phyloP scores from a whole-genome alignment of 2,797 vertebrate genomes.

The Sebastes hubbsi region DNA sequence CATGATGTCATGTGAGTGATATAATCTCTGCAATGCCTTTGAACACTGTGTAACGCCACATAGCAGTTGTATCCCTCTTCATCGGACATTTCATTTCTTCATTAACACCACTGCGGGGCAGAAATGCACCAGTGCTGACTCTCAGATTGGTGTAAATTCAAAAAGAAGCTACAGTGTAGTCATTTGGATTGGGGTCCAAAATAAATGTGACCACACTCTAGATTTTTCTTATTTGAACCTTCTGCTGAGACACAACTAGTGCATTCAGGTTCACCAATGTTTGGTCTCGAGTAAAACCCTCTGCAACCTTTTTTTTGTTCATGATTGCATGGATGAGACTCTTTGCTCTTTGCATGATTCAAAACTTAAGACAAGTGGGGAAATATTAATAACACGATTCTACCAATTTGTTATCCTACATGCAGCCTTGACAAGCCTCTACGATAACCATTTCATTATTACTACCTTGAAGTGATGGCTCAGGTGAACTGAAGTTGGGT shows the following conservation, averaged over 20 bases:
- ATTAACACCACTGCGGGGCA: background rate
- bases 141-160: background rate
- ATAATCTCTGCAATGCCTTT: background rate
- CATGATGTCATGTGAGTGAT: background rate
- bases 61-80: background rate
- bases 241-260: constrained; percentile 3
- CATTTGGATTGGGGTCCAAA: background rate
- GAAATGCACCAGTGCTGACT: background rate
- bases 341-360: constrained; percentile 8
- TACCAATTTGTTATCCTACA: constrained; percentile 21
- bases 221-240: background rate
- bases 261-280: constrained; percentile 15
- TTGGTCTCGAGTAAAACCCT: background rate
- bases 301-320: background rate
- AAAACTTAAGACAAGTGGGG: constrained; percentile 11
- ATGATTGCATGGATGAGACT: background rate
- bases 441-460: constrained; percentile 22
- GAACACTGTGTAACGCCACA: background rate
- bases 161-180: background rate
- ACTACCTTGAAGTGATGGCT: background rate
- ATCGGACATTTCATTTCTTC: background rate
- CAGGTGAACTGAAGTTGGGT: too few relatives aligned
- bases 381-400: constrained; percentile 25
- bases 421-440: constrained; percentile 21
- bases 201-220: background rate